Evolutionary conservation across 2,113 vertebrate genomes (phyloP), one percentile per base, ranked within the genome.

Genomic region (Brachypodius melanocephalos): DNA sequence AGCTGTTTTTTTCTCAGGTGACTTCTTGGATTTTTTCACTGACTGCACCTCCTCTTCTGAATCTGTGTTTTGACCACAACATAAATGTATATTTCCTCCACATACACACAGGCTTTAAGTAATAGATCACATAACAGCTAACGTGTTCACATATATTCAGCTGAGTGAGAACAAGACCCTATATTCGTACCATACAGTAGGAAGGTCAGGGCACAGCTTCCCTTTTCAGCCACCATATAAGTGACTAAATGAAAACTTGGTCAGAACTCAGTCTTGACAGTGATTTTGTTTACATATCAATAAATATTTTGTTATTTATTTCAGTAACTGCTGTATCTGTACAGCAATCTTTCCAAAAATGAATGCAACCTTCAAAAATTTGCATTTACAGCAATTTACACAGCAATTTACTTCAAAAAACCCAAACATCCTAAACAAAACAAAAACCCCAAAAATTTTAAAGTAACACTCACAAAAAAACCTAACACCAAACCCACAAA

Each of bases 41-140:
- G 97, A 90, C 8, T 74, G 91, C 45, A 95, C 83, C 66, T 98
- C 98, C 73, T 99, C 98, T 96, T 98, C 98, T 59, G 98, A 99
- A 95, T 99, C 99, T 96, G 97, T 95, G 94, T 97, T 92, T 93
- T 51, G 43, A 97, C 12, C 59, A 97, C 72, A 97, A 80, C 31
- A 84, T 52, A 92, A 89, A 84, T 73, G 58, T 75, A 72, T 4
- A 82, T 78, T 82, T 94, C 29, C 79, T 84, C 61, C 59, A 96
- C 61, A 88, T 62, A 89, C 36, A 69, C 31, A 94, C 0, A 63
- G 34, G 17, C 54, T 85, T 95, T 66, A 89, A 93, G 62, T 48
- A 81, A 84, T 0, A 76, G 11, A 85, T 65, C 57, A 89, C 6
- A 17, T 26, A 93, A 43, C 4, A 85, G 28, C 67, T 59, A 75